These are phyloP conservation scores for Poeciliopsis turrubarensis DNA, from an alignment of 2,113 vertebrate species.

Conservation along the genomic window DNA sequence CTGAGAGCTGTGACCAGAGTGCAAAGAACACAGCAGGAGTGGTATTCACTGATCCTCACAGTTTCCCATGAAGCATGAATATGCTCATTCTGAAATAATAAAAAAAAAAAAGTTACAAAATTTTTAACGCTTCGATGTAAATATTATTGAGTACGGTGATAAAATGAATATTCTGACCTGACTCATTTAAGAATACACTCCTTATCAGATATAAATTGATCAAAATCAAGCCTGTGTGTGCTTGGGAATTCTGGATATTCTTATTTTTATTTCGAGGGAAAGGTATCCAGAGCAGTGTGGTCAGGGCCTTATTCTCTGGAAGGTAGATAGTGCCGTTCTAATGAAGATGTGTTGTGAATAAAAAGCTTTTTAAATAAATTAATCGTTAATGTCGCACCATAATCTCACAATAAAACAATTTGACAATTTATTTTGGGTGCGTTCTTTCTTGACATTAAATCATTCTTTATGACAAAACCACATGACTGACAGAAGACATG, in stretches of 20 bases:
- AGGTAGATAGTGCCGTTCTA: too few relatives aligned
- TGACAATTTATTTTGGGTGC: too few relatives aligned
- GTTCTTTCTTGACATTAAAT: not conserved
- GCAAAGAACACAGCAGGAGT: conserved; percentile 74
- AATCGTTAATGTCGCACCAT: too few relatives aligned
- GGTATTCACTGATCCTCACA: conserved; percentile 53
- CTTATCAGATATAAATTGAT: too few relatives aligned
- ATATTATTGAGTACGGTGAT: not conserved
- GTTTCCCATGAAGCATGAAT: conserved; percentile 47
- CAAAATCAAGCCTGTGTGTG: too few relatives aligned
- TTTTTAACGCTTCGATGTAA: not conserved
- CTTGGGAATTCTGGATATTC: too few relatives aligned
- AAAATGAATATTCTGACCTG: not conserved
- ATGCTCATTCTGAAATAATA: conserved; percentile 29
- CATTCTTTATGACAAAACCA: not conserved
- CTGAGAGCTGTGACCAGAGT: conserved; percentile 68
- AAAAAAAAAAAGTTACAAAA: conserved; percentile 17
- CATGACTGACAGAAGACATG: not conserved
- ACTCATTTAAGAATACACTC: not conserved
- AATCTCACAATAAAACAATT: too few relatives aligned
- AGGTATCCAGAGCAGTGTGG: too few relatives aligned
- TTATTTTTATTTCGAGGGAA: too few relatives aligned
- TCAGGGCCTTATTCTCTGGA: too few relatives aligned
- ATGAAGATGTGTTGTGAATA: too few relatives aligned
- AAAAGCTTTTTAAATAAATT: too few relatives aligned